Conservation (phyloP, 2,888 invertebrate genomes). For the Polyploca ridens region DNA sequence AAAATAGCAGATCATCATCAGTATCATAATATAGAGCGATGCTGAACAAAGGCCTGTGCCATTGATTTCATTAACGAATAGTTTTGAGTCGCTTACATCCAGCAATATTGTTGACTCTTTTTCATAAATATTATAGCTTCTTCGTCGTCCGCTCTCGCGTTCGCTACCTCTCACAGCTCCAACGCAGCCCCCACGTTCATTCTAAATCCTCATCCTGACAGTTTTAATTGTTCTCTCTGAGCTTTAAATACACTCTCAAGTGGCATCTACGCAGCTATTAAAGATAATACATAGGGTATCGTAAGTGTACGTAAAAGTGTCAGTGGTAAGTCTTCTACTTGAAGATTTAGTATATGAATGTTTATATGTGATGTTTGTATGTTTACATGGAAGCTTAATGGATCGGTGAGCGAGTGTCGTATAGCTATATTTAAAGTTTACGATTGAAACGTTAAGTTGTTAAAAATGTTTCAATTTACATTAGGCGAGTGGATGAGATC, state of each 20-base stretch:
- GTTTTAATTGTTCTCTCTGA: conserved; percentile 39
- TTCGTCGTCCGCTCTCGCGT: not conserved
- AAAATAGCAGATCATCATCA: too few species aligned
- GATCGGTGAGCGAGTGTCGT: conserved; percentile 38
- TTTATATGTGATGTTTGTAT: conserved; percentile 48
- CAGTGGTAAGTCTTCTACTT: conserved; percentile 51
- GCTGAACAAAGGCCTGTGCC: too few species aligned
- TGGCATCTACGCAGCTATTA: conserved; percentile 67
- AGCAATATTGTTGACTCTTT: too few species aligned
- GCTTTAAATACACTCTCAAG: conserved; percentile 64
- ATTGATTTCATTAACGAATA: too few species aligned
- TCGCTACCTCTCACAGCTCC: not conserved
- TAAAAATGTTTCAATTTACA: too few species aligned
- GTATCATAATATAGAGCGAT: too few species aligned
- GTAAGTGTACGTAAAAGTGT: conserved; percentile 65
- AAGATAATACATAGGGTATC: conserved; percentile 57
- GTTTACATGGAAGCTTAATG: conserved; percentile 49
- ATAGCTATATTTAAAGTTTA: conserved; percentile 43
- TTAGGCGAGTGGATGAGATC: too few species aligned
- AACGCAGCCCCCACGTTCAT: conserved; percentile 26
- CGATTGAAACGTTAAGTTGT: conserved; percentile 34
- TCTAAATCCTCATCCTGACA: conserved; percentile 41
- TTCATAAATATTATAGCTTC: too few species aligned
- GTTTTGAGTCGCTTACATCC: too few species aligned
- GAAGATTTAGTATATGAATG: conserved; percentile 53